Evolutionary conservation across 2,113 vertebrate species (phyloP), one percentile per base, ranked within the genome.

Genomic region (Miniopterus natalensis): DNA sequence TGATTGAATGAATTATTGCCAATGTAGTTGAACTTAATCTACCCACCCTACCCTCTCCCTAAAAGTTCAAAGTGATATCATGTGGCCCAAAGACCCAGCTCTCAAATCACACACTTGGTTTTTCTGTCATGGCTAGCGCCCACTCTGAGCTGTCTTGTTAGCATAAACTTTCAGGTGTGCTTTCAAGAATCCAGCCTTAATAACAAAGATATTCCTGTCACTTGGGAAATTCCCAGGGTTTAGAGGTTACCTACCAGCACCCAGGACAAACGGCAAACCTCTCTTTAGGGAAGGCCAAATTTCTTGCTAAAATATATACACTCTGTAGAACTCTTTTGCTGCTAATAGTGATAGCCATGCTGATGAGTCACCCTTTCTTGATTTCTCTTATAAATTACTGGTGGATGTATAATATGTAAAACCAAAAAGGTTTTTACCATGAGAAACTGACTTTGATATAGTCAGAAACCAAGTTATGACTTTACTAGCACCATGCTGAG

Each of bases 381-480:
- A 45, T 75, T 88, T n/a, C 36, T 84, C 40, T 85, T 83, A 11
- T 78, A 40, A 89, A 75, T 21, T 90, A 6, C 66, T 73, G 20
- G 53, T 70, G 42, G 40, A 66, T 20, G 23, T 25, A 2, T 68
- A 49, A 13, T 47, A 6, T 73, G 27, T 90, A 49, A 51, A 95
- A 90, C 23, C 57, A 84, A 45, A 71, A 27, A 40, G 20, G 20
- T 84, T 89, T 91, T 74, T 49, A 20, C 55, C 27, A 9, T 74
- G 27, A 91, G 68, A 77, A 83, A 47, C 31, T 68, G 61, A 65
- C 49, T 73, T 65, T 23, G 65, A 55, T 61, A 45, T n/a, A 84
- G 40, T 70, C 66, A 84, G 78, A 93, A 83, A 63, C 68, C 45
- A 78, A 68, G 45, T 86, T 88, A 66, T 47, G 74, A 71, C n/a